Percentiles rank a stretch among this genome's conserved stretches.
phyloP scores from a whole-genome alignment of 2,113 vertebrate species.

The Ramphastos sulfuratus region DNA sequence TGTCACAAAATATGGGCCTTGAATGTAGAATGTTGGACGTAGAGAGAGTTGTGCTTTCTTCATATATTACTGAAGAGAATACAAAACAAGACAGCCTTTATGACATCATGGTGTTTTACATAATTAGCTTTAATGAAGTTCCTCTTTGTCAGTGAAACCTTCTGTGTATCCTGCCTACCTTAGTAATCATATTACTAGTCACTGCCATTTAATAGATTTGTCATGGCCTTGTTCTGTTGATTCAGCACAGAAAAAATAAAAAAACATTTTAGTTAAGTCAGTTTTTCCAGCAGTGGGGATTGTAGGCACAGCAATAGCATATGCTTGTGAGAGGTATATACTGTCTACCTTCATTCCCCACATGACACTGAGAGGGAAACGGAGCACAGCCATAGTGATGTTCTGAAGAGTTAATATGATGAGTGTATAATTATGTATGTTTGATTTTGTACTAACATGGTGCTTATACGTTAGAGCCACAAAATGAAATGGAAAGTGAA shows the following conservation, averaged over 20 bases:
- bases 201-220: not conserved
- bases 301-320: not conserved
- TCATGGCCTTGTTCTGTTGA: not conserved
- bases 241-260: not conserved
- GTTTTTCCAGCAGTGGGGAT: not conserved
- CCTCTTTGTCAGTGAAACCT: not conserved
- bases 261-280: not conserved
- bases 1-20: not conserved
- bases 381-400: not conserved
- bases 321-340: not conserved
- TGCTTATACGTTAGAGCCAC: not conserved
- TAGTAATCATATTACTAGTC: not conserved
- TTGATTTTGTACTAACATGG: not conserved
- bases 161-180: not conserved
- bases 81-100: not conserved
- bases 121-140: not conserved
- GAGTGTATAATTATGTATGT: not conserved
- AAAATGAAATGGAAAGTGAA: not conserved
- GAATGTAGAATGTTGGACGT: not conserved
- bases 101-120: not conserved
- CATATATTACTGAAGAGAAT: not conserved
- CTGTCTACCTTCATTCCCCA: not conserved
- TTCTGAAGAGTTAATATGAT: not conserved
- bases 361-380: not conserved
- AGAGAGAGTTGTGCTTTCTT: not conserved